Conservation (phyloP, 2,888 invertebrate species). For the Drosophila incognita region DNA sequence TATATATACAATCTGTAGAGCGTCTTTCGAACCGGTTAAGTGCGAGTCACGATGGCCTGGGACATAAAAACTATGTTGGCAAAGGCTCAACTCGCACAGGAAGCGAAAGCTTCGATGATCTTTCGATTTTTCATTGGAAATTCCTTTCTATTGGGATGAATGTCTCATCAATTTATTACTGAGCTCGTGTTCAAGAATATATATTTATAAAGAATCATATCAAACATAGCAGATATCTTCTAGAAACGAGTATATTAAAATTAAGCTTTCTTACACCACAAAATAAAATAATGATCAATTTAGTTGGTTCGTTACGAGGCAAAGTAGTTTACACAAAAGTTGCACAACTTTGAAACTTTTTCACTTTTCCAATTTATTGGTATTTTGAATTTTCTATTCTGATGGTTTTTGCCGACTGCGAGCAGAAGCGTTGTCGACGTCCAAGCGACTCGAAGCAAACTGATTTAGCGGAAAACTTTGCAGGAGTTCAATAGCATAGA, state of each 20-base stretch:
- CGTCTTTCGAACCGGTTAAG: constrained; percentile 27
- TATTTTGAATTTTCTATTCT: constrained; percentile 15
- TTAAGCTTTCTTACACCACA: neutral
- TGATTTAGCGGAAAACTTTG: constrained; percentile 81
- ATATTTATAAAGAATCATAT: neutral
- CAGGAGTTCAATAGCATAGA: constrained; percentile 84
- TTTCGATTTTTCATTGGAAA: neutral
- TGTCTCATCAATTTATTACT: neutral
- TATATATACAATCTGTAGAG: constrained; percentile 2
- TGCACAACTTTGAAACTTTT: constrained; percentile 13
- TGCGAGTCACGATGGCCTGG: neutral
- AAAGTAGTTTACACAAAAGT: constrained; percentile 21
- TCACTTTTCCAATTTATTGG: constrained; percentile 3
- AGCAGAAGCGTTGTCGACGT: constrained; percentile 45
- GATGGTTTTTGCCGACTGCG: constrained; percentile 1
- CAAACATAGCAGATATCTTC: neutral
- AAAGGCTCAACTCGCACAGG: constrained; percentile 7
- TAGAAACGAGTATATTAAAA: neutral
- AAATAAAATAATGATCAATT: neutral
- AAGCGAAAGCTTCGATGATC: neutral
- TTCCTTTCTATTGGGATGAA: neutral
- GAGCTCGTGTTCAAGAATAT: neutral
- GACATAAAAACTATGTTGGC: neutral
- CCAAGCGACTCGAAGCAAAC: constrained; percentile 75
- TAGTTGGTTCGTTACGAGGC: neutral